Percentiles rank a stretch among this genome's conserved stretches.
These are phyloP conservation scores for Pungitius pungitius DNA, from an alignment of 2,113 vertebrate genomes.

Conservation along the genomic window DNA sequence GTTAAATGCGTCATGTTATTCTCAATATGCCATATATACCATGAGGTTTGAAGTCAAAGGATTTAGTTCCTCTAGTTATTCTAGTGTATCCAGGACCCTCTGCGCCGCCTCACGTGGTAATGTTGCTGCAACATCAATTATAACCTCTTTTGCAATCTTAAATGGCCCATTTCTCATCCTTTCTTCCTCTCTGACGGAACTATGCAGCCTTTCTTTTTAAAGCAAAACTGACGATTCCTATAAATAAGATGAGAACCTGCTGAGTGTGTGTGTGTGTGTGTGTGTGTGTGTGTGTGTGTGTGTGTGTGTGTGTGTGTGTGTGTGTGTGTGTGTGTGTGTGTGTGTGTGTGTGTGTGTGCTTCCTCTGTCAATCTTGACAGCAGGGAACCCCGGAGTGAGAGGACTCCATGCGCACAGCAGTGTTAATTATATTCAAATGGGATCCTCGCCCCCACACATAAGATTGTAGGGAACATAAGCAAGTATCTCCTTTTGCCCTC, in stretches of 20 bases:
- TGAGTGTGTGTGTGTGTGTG: not conserved
- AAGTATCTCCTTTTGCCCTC: not conserved
- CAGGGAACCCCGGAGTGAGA: constrained; percentile 5
- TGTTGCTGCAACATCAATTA: not conserved
- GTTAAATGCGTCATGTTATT: not conserved
- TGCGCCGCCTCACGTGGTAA: not conserved
- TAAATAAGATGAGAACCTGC: not conserved
- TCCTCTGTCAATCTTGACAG: constrained; percentile 14
- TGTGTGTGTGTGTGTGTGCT: constrained; percentile 10
- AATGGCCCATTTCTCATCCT: not conserved
- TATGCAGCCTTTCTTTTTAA: not conserved
- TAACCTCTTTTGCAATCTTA: not conserved
- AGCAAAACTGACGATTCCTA: not conserved
- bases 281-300: not conserved
- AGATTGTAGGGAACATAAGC: not conserved
- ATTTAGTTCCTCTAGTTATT: not conserved
- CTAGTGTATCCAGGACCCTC: not conserved
- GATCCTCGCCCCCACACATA: not conserved
- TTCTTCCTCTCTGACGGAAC: not conserved
- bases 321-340: not conserved
- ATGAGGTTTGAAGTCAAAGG: not conserved
- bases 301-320: constrained; percentile 2
- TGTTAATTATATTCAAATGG: not conserved
- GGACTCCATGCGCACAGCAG: not conserved
- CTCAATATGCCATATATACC: too few species aligned